Evolutionary conservation across 2,888 invertebrate species (phyloP), one percentile per base, ranked within the genome.

Genomic region (Leptopilina drosophilae): DNA sequence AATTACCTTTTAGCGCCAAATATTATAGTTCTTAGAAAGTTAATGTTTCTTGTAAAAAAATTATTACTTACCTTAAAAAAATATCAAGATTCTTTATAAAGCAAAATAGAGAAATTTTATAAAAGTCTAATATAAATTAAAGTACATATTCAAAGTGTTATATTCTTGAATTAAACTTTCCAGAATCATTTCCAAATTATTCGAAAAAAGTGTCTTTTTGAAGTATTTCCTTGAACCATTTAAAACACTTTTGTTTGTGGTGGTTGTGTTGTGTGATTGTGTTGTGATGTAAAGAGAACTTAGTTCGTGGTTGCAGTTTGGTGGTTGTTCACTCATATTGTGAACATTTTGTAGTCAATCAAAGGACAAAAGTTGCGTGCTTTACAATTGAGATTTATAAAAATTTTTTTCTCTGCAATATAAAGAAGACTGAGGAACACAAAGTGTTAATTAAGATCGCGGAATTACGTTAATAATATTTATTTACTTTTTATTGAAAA

Each of bases 1-100:
- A 15, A 42, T 20, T 66, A 49, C 69, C 53, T 49, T 49, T 69
- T 26, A 69, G 49, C 73, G 73, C 73, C 53, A 73, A 73, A 73
- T 33, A 9, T 7, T 20, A 56, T 33, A n/a, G 33, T 33, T 73
- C 56, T 40, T n/a, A 56, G 53, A 53, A 49, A 15, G 15, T 15
- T 59, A 15, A 59, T n/a, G 8, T 59, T n/a, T 59, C 9, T 62
- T 20, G 15, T 62, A 49, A 26, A 12, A 40, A 33, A 65, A 40
- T 40, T n/a, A 14, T 40, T 40, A 65, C 14, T 33, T n/a, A 65
- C 40, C 3, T 49, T 11, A 49, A 49, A 62, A 7, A 62, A 15
- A 62, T 62, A 2, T 8, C 8, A 15, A 62, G 9, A 15, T 15
- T 62, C 6, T 59, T 15, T 15, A 8, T 20, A 20, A 20, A 62